These are phyloP conservation scores for Lycopodina hypogea DNA, from an alignment of 37 sponge, comb jelly and placozoan genomes.

Conservation along the genomic window DNA sequence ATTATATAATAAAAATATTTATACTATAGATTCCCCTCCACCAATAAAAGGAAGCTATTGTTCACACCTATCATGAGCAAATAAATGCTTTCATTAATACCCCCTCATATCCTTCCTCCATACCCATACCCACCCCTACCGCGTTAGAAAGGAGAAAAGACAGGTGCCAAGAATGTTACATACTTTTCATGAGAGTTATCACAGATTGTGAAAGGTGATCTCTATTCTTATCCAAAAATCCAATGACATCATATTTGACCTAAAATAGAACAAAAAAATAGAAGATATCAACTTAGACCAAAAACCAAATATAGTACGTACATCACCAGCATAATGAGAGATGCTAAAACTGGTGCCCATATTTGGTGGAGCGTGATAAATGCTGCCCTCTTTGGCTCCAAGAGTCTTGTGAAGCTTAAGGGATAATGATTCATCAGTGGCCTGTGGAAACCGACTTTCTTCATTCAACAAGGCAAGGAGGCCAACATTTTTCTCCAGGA, in stretches of 20 bases:
- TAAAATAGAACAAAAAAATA: slow-evolving; percentile 10
- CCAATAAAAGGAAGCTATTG: no score
- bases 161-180: no score
- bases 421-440: slow-evolving; percentile 66
- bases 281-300: neutral
- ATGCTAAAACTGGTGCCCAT: slow-evolving; percentile 57
- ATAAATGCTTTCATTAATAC: no score
- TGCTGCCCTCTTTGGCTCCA: neutral
- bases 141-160: no score
- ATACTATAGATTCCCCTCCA: no score
- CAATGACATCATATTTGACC: slow-evolving; percentile 69
- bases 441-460: slow-evolving; percentile 73
- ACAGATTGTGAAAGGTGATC: slow-evolving; percentile 59
- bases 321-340: slow-evolving; percentile 75
- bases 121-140: no score
- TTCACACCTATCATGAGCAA: no score
- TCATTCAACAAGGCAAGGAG: slow-evolving; percentile 71
- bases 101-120: no score
- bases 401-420: slow-evolving; percentile 56
- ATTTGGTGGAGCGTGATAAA: slow-evolving; percentile 65
- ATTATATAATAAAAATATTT: no score
- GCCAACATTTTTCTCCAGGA: slow-evolving; percentile 72
- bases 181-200: slow-evolving; percentile 24
- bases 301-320: slow-evolving; percentile 5
- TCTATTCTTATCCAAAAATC: slow-evolving; percentile 85